Conservation (phyloP, 1,140 invertebrate genomes). For the Nephotettix cincticeps region DNA sequence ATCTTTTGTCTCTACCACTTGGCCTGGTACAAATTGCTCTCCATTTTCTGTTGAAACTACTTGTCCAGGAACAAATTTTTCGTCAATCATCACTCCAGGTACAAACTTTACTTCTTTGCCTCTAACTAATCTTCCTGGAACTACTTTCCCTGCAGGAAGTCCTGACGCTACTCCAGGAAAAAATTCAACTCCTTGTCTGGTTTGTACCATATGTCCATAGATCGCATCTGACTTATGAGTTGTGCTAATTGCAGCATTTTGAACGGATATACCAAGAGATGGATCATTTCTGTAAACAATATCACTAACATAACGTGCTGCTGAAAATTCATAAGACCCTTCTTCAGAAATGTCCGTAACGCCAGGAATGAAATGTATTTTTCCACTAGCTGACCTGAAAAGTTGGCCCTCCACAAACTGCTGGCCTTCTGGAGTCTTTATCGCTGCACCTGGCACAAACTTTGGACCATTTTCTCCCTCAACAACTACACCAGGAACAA, state of each 20-base stretch:
- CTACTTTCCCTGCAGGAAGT: constrained; percentile 58
- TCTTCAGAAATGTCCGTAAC: constrained; percentile 51
- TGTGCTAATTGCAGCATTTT: constrained; percentile 27
- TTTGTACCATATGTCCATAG: constrained; percentile 69
- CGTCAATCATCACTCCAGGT: constrained; percentile 65
- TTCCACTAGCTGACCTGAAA: constrained; percentile 54
- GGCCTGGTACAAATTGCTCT: constrained; percentile 65
- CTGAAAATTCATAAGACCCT: constrained; percentile 58
- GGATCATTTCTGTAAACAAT: constrained; percentile 51
- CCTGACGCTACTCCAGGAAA: constrained; percentile 56
- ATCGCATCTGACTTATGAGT: constrained; percentile 52
- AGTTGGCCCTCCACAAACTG: constrained; percentile 69
- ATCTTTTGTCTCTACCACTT: constrained; percentile 55
- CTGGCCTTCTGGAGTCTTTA: constrained; percentile 61
- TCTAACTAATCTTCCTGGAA: constrained; percentile 64
- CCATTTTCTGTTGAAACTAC: constrained; percentile 65
- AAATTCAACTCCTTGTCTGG: constrained; percentile 65
- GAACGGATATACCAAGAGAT: constrained; percentile 30
- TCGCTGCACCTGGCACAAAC: constrained; percentile 65
- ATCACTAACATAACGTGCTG: constrained; percentile 58
- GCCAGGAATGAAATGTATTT: constrained; percentile 59
- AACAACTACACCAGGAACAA: constrained; percentile 56
- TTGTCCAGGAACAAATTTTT: constrained; percentile 68
- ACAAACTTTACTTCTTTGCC: constrained; percentile 64
- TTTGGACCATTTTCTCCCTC: constrained; percentile 50